Evolutionary conservation across 2,113 vertebrate genomes (phyloP).

Genomic region (Chiloscyllium plagiosum): DNA sequence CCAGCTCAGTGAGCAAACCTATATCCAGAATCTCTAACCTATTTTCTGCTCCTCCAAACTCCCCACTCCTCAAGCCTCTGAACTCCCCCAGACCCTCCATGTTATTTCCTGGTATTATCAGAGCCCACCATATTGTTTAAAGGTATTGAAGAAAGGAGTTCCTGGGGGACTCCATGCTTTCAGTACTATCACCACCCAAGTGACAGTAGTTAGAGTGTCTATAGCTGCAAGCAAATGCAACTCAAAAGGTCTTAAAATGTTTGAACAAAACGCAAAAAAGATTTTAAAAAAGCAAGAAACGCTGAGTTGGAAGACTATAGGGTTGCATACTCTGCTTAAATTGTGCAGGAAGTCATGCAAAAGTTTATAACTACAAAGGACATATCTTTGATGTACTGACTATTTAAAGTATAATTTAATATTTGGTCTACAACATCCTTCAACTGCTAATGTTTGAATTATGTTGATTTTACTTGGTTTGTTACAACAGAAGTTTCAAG

Average conservation of each 20-base stretch:
- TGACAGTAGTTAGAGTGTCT: background rate
- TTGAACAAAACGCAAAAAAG: background rate
- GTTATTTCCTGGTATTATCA: background rate
- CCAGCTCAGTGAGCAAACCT: too few species aligned
- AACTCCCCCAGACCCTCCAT: too few species aligned
- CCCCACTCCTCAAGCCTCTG: too few species aligned
- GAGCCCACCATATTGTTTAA: background rate
- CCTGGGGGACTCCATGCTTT: background rate
- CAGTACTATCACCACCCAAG: background rate
- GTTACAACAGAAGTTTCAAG: too few species aligned
- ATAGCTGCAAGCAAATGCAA: background rate
- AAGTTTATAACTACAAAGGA: background rate
- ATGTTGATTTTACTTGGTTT: too few species aligned
- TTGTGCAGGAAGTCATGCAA: background rate
- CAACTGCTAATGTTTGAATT: background rate
- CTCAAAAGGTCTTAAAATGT: background rate
- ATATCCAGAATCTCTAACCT: too few species aligned
- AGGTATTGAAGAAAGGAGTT: background rate
- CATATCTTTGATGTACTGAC: background rate
- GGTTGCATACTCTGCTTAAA: background rate
- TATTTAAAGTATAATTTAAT: background rate
- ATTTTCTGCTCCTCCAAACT: too few species aligned
- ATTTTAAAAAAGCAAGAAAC: too few species aligned
- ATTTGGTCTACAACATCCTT: background rate
- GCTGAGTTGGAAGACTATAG: background rate